These are phyloP conservation scores for Hololepta plana DNA, from an alignment of 2,888 invertebrate species.

Conservation along the genomic window DNA sequence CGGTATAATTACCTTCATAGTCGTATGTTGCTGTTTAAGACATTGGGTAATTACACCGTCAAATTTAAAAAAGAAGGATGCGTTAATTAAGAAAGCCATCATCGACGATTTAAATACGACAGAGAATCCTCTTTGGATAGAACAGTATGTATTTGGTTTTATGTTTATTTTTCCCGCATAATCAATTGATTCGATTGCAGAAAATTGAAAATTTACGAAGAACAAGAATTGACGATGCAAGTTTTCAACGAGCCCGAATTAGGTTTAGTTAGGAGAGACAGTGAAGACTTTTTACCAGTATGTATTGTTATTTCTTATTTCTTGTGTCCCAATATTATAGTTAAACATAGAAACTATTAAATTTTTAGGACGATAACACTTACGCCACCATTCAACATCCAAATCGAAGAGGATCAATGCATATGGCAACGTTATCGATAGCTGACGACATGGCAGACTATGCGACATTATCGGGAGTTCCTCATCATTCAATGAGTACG, in stretches of 20 bases:
- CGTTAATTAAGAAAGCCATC: slow-evolving; percentile 64
- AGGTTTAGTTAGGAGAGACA: slow-evolving; percentile 26
- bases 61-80: slow-evolving; percentile 67
- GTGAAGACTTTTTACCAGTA: slow-evolving; percentile 31
- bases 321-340: background rate
- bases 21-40: slow-evolving; percentile 74
- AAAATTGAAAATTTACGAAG: slow-evolving; percentile 76
- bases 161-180: slow-evolving; percentile 4
- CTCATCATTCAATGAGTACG: slow-evolving; percentile 26
- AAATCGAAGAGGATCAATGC: slow-evolving; percentile 27
- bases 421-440: slow-evolving; percentile 25
- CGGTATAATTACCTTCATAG: slow-evolving; percentile 69
- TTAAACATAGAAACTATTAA: slow-evolving; percentile 1
- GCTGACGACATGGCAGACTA: slow-evolving; percentile 41
- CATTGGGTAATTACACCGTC: slow-evolving; percentile 74
- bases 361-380: slow-evolving; percentile 48
- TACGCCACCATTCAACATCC: slow-evolving; percentile 66
- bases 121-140: slow-evolving; percentile 84
- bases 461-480: slow-evolving; percentile 37
- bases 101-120: slow-evolving; percentile 76
- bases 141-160: slow-evolving; percentile 42
- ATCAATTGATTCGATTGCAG: slow-evolving; percentile 24
- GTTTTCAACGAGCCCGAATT: slow-evolving; percentile 66
- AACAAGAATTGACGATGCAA: slow-evolving; percentile 86
- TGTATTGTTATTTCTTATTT: slow-evolving; percentile 9